These are phyloP conservation scores for Drosophila repleta DNA, from an alignment of 1,140 invertebrate species.

Conservation along the genomic window DNA sequence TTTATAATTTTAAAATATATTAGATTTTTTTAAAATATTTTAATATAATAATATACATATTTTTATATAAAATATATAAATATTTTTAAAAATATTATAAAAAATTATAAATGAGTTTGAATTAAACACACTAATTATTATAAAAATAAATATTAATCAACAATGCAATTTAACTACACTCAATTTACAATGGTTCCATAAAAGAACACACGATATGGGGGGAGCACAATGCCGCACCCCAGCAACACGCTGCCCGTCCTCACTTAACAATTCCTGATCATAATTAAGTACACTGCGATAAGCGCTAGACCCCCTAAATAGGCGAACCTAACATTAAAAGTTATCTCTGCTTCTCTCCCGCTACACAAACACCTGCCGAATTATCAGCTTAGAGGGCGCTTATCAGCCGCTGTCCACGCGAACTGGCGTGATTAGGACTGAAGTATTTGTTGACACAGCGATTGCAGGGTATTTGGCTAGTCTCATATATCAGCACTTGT, in stretches of 20 bases:
- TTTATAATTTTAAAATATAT: too few relatives aligned
- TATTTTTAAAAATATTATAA: too few relatives aligned
- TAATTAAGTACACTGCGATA: constrained; percentile 26
- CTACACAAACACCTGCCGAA: constrained; percentile 13
- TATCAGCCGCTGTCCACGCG: constrained; percentile 35
- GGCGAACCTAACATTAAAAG: not conserved
- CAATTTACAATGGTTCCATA: not conserved
- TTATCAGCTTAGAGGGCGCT: constrained; percentile 15
- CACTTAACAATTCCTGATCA: constrained; percentile 3
- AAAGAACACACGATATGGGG: constrained; percentile 3
- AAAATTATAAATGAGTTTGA: too few relatives aligned
- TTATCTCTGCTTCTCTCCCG: constrained; percentile 9
- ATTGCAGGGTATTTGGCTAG: not conserved
- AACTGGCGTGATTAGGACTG: constrained; percentile 11
- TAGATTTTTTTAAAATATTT: too few relatives aligned
- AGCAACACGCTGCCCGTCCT: constrained; percentile 1
- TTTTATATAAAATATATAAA: too few relatives aligned
- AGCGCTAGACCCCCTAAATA: constrained; percentile 15
- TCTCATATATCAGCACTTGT: too few relatives aligned
- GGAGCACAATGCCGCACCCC: not conserved
- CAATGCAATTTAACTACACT: too few relatives aligned
- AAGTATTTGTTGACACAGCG: not conserved
- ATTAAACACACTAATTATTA: too few relatives aligned
- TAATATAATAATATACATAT: too few relatives aligned
- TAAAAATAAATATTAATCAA: too few relatives aligned